Base-by-base conservation (phyloP, 35 echinoderm and acorn worm species). In the Ophioderma brevispina region DNA sequence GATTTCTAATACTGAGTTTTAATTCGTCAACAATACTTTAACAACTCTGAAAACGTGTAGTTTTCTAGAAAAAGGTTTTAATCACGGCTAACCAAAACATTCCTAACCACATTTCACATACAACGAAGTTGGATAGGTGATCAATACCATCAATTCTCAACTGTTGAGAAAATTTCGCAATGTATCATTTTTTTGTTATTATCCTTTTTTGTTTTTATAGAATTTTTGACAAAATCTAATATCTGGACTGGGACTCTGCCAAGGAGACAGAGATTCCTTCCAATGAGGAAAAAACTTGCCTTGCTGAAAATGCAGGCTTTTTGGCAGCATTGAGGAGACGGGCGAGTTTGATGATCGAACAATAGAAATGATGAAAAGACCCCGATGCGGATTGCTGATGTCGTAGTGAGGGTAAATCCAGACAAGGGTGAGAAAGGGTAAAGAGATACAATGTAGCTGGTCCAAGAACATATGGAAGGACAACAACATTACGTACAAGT, bases 371-470 rank as follows among this genome's bases (percentile, higher is more conserved):
- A 77, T 91, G 64, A 33, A 31, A 28, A 85, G 55, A 50, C 76
- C 82, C 1, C 82, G 90, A 39, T 91, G 90, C 35, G 90, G 90
- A 55, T 86, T 19, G 41, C 38, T 8, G 90, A 91, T 64, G 70
- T 31, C 4, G 75, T 64, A 8, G 49, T 59, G 1, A 31, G 83
- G 19, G 31, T 43, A 11, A 3, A 21, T 13, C 35, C 35, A 15
- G 36, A 63, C 21, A 25, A 46, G 40, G 14, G 31, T 13, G 37
- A 14, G 25, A 39, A 3, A 52, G 83, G 21, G 43, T 36, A 31
- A 75, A 55, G 35, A 86, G 92, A 34, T 94, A 94, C 78, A 84
- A 43, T 17, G 86, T 89, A 21, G 75, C 80, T 5, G 92, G 92
- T 25, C 79, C 39, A 13, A 90, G 77, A 34, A 55, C n/a, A 90